Evolutionary conservation across 1,140 invertebrate genomes (phyloP).

Genomic region (Rhagoletis zephyria): DNA sequence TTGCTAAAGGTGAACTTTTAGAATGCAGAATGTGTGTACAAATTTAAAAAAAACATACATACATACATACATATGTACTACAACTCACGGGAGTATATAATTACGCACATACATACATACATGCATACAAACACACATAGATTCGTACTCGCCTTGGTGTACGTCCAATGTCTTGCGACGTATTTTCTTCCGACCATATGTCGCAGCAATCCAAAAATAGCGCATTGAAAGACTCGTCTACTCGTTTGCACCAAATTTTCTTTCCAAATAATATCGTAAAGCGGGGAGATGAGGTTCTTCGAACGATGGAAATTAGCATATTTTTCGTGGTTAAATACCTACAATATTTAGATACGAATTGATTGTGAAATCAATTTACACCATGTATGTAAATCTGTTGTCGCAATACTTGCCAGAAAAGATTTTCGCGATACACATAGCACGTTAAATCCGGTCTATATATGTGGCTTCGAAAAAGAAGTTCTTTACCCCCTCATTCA

Average conservation of each 20-base stretch:
- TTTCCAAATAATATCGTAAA: neutral
- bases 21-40: neutral
- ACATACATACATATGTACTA: neutral
- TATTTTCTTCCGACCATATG: constrained; percentile 45
- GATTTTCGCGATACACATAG: too few relatives aligned
- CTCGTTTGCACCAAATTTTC: constrained; percentile 16
- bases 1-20: constrained; percentile 48
- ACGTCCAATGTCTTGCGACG: constrained; percentile 26
- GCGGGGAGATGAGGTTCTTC: neutral
- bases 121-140: neutral
- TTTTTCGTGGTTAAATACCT: neutral
- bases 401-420: too few relatives aligned
- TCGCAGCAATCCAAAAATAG: constrained; percentile 38
- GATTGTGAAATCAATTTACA: neutral
- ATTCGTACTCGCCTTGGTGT: neutral
- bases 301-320: neutral
- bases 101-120: neutral
- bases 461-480: too few relatives aligned
- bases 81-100: too few relatives aligned
- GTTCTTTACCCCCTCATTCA: too few relatives aligned
- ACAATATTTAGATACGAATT: neutral
- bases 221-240: constrained; percentile 1
- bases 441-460: too few relatives aligned
- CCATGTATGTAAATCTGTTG: neutral
- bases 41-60: neutral